Conservation (phyloP, 2,888 invertebrate genomes). For the Brenthis daphne region DNA sequence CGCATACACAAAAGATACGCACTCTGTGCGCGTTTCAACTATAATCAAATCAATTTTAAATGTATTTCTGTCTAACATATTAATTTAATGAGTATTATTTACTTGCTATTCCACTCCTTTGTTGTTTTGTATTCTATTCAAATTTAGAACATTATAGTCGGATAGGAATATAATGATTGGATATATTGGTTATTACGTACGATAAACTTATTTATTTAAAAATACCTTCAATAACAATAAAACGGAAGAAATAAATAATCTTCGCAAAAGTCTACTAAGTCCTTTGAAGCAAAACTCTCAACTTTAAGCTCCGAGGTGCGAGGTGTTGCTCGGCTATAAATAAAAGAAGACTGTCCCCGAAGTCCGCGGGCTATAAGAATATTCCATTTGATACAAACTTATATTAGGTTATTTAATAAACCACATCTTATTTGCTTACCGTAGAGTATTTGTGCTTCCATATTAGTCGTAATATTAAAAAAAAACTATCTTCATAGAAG, state of each 20-base stretch:
- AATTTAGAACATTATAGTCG: no score
- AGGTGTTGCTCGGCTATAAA: slow-evolving; percentile 71
- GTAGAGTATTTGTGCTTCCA: no score
- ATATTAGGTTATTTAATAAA: background rate
- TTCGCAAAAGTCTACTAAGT: slow-evolving; percentile 25
- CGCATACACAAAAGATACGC: slow-evolving; percentile 18
- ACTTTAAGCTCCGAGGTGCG: slow-evolving; percentile 46
- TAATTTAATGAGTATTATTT: slow-evolving; percentile 6
- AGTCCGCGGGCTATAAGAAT: slow-evolving; percentile 55
- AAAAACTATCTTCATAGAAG: no score
- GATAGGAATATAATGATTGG: no score
- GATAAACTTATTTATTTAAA: background rate
- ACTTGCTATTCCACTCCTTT: background rate
- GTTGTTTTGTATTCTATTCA: no score
- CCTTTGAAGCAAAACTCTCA: slow-evolving; percentile 28
- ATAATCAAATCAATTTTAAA: slow-evolving; percentile 23
- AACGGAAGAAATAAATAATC: slow-evolving; percentile 6
- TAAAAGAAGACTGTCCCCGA: slow-evolving; percentile 72
- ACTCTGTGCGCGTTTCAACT: slow-evolving; percentile 10
- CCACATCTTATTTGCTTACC: no score
- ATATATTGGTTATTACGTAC: no score
- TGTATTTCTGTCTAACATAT: slow-evolving; percentile 4
- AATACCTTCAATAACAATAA: background rate
- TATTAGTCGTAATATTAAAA: no score
- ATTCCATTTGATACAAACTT: slow-evolving; percentile 47